phyloP scores from a whole-genome alignment of 2,888 invertebrate genomes.

The Eugnorisma glareosa region DNA sequence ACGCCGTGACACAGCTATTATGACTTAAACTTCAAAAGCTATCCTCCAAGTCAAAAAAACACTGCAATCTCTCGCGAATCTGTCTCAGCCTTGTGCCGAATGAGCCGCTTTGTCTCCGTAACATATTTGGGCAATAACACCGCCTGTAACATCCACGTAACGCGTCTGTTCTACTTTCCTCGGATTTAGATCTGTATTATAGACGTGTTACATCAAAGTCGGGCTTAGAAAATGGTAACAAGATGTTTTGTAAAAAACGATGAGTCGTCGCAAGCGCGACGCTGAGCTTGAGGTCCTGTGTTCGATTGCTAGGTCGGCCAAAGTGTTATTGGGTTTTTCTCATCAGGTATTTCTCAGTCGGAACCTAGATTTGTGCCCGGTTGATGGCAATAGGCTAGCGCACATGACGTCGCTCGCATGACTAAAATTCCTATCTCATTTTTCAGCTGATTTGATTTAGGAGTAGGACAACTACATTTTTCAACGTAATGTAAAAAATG shows the following conservation, averaged over 20 bases:
- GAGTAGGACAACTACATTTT: too few species aligned
- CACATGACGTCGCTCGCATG: too few species aligned
- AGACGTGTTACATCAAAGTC: conserved; percentile 29
- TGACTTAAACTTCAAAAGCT: conserved; percentile 30
- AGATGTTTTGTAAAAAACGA: conserved; percentile 2
- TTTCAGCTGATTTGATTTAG: too few species aligned
- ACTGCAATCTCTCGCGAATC: conserved; percentile 52
- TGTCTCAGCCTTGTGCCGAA: conserved; percentile 51
- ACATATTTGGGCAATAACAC: conserved; percentile 58
- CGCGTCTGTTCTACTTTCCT: conserved; percentile 50
- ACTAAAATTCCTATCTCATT: too few species aligned
- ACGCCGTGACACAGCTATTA: not conserved
- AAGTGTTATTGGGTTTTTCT: not conserved
- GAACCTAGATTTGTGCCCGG: not conserved
- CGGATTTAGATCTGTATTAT: conserved; percentile 36
- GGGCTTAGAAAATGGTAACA: not conserved
- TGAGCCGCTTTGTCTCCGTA: conserved; percentile 40
- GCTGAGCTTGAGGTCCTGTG: not conserved
- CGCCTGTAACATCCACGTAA: conserved; percentile 41
- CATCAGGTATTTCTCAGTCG: not conserved
- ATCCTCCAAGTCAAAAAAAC: conserved; percentile 18
- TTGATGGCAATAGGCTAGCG: not conserved
- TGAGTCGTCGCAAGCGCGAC: not conserved
- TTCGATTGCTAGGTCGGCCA: not conserved
- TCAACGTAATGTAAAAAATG: too few species aligned